These are phyloP conservation scores for Hypotaenidia okinawae DNA, from an alignment of 2,797 vertebrate species.

Conservation along the genomic window DNA sequence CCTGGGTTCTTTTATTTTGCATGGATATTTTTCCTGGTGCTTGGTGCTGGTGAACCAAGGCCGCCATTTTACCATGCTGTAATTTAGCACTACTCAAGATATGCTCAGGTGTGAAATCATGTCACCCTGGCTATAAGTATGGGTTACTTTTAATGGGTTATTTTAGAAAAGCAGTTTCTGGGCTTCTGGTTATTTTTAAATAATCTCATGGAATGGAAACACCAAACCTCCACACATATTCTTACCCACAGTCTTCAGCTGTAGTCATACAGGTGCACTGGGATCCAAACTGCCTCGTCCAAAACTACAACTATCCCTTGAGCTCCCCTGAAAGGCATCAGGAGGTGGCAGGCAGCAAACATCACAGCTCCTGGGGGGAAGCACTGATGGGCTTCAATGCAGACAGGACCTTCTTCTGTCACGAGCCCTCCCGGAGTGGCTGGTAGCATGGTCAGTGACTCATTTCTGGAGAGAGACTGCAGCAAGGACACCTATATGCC, in stretches of 20 bases:
- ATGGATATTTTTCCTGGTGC: neutral
- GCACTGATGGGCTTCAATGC: fast-evolving
- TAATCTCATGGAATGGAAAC: neutral
- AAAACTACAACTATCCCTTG: conserved; percentile 70
- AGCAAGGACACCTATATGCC: neutral
- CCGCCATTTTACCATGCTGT: neutral
- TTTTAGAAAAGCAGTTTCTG: neutral
- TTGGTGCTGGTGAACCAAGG: neutral
- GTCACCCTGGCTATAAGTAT: neutral
- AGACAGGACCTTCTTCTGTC: neutral
- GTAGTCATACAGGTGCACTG: conserved; percentile 75
- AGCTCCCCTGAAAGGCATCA: conserved; percentile 11
- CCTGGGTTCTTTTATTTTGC: neutral
- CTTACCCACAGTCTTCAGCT: conserved; percentile 80
- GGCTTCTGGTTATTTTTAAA: neutral
- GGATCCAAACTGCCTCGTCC: conserved; percentile 69
- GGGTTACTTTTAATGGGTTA: neutral
- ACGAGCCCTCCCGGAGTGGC: neutral
- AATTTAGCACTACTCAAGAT: neutral
- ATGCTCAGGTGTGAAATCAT: neutral
- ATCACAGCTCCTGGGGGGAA: neutral
- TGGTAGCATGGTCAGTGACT: neutral
- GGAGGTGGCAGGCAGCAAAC: neutral
- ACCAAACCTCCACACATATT: neutral
- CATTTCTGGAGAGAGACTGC: neutral